Conservation (phyloP, 2,113 vertebrate species). For the Melanotaenia duboulayi region DNA sequence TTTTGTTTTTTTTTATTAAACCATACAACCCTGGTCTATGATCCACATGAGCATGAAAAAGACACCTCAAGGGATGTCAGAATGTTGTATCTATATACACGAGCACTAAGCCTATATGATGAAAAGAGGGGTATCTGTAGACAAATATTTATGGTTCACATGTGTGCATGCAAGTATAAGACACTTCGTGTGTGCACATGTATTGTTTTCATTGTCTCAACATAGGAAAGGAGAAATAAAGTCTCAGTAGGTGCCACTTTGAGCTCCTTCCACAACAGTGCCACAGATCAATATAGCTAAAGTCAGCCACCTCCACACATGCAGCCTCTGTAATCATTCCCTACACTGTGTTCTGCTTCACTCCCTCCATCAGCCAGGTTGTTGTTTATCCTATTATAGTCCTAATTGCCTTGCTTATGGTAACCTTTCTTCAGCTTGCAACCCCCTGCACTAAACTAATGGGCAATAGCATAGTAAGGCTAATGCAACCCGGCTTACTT, state of each 20-base stretch:
- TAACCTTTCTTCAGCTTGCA: conserved; percentile 75
- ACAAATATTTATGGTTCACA: not conserved
- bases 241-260: conserved; percentile 66
- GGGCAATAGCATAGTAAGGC: conserved; percentile 70
- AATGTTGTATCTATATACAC: too few species aligned
- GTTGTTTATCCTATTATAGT: conserved; percentile 82
- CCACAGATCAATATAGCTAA: conserved; percentile 74
- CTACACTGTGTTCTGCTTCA: conserved; percentile 69
- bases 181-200: conserved; percentile 28
- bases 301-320: conserved; percentile 63
- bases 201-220: conserved; percentile 60
- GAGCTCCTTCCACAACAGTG: conserved; percentile 46
- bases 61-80: too few species aligned
- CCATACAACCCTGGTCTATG: too few species aligned
- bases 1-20: too few species aligned
- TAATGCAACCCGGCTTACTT: conserved; percentile 71
- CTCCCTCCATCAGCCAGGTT: conserved; percentile 71
- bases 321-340: conserved; percentile 68
- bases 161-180: conserved; percentile 10
- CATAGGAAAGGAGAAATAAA: conserved; percentile 40
- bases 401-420: conserved; percentile 79
- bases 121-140: not conserved
- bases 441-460: conserved; percentile 75
- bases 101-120: not conserved
- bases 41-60: too few species aligned